These are phyloP conservation scores for Lutraria lutraria DNA, from an alignment of 2,888 invertebrate species.

Conservation along the genomic window DNA sequence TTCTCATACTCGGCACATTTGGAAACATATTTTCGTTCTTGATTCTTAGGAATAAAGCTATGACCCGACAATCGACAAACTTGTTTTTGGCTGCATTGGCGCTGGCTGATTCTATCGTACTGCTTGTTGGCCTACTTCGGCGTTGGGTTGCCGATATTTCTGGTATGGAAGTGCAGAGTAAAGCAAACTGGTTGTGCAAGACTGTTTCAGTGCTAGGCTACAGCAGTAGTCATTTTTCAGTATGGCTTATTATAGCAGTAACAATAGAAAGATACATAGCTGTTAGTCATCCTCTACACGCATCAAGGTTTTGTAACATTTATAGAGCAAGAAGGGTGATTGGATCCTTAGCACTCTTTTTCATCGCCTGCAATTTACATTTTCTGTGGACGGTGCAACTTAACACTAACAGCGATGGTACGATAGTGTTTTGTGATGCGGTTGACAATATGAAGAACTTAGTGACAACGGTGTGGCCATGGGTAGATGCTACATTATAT, in stretches of 20 bases:
- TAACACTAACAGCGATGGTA: constrained; percentile 52
- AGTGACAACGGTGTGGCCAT: constrained; percentile 82
- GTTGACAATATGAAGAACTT: constrained; percentile 61
- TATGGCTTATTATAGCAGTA: constrained; percentile 85
- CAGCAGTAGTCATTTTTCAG: constrained; percentile 83
- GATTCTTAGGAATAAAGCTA: constrained; percentile 82
- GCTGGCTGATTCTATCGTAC: constrained; percentile 83
- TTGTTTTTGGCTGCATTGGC: constrained; percentile 84
- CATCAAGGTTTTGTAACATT: constrained; percentile 81
- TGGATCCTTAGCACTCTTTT: constrained; percentile 71
- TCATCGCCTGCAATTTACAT: constrained; percentile 81
- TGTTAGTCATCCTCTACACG: constrained; percentile 84
- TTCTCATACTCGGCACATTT: constrained; percentile 84
- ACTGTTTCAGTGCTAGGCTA: constrained; percentile 80
- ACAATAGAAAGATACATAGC: constrained; percentile 85
- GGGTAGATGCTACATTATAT: constrained; percentile 85
- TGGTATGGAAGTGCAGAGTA: constrained; percentile 78
- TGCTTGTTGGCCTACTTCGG: constrained; percentile 83
- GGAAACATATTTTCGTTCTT: constrained; percentile 85
- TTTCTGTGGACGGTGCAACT: constrained; percentile 82
- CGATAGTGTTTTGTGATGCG: constrained; percentile 70
- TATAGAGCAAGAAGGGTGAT: constrained; percentile 81
- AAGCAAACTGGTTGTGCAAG: constrained; percentile 82
- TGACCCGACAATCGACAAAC: constrained; percentile 85
- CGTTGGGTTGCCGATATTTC: constrained; percentile 84